phyloP scores from a whole-genome alignment of 2,888 invertebrate species.

The Agrochola lychnidis region DNA sequence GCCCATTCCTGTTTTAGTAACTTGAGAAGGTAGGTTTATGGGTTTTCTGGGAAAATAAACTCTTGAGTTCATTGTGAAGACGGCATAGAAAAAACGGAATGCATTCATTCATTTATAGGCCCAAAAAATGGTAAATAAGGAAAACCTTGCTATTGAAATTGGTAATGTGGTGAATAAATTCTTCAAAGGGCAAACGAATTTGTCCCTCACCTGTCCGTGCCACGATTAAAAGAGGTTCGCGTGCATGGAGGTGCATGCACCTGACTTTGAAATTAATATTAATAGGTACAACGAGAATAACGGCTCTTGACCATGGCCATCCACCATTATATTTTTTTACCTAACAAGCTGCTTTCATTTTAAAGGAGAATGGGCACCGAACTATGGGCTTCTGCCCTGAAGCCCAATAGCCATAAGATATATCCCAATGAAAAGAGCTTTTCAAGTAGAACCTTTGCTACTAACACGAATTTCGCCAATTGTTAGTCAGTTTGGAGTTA shows the following conservation, averaged over 20 bases:
- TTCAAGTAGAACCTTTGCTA: no score
- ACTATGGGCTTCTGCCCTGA: no score
- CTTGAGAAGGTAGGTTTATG: neutral
- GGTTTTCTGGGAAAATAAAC: neutral
- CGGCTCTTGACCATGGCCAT: slow-evolving; percentile 7
- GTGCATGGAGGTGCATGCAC: slow-evolving; percentile 1
- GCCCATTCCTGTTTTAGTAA: neutral
- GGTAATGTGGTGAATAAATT: neutral
- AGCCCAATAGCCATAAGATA: no score
- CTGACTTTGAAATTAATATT: slow-evolving; percentile 15
- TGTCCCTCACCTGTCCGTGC: slow-evolving; percentile 24
- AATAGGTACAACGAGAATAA: slow-evolving; percentile 6
- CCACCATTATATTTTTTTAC: neutral
- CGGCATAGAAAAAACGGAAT: neutral
- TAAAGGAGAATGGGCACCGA: no score
- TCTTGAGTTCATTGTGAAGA: neutral
- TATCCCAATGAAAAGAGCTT: no score
- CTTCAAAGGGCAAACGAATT: neutral
- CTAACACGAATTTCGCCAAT: no score
- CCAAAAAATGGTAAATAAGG: no score
- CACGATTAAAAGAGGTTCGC: slow-evolving; percentile 3
- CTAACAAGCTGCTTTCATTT: neutral
- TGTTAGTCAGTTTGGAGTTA: no score
- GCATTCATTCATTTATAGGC: neutral
- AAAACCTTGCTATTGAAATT: no score